phyloP scores from a whole-genome alignment of 2,888 invertebrate genomes.

The Tanytarsus gracilentus region DNA sequence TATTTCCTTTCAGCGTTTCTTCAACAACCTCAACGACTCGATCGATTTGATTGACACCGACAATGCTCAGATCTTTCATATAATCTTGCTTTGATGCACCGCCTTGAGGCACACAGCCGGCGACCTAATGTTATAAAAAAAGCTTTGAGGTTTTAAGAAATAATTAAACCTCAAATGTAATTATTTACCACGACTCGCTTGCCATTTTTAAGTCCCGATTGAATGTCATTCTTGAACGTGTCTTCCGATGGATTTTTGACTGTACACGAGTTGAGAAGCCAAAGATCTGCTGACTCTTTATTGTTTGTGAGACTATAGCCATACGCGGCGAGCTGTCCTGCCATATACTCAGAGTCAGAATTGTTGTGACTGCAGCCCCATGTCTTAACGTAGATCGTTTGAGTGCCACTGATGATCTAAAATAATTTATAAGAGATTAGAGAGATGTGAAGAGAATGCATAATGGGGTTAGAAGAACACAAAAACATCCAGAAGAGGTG shows the following conservation, averaged over 20 bases:
- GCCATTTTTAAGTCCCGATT: conserved; percentile 59
- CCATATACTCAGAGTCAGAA: conserved; percentile 98
- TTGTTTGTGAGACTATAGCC: conserved; percentile 79
- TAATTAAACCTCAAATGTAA: no score
- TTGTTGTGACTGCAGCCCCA: conserved; percentile 99
- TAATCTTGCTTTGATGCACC: conserved; percentile 40
- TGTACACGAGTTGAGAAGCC: conserved; percentile 93
- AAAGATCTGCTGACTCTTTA: conserved; percentile 75
- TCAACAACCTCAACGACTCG: conserved; percentile 95
- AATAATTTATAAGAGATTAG: neutral
- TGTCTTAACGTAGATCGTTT: conserved; percentile 78
- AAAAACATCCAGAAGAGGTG: no score
- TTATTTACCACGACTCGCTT: conserved; percentile 82
- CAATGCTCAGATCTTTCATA: conserved; percentile 73
- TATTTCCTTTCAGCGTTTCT: conserved; percentile 87
- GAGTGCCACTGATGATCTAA: conserved; percentile 52
- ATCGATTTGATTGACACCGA: conserved; percentile 99
- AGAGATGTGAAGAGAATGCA: neutral
- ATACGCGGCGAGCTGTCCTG: conserved; percentile 79
- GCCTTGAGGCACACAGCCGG: conserved; percentile 96
- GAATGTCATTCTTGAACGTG: conserved; percentile 82
- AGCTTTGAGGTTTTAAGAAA: no score
- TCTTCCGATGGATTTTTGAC: conserved; percentile 97
- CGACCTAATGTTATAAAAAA: no score
- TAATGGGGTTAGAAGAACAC: neutral